phyloP scores from a whole-genome alignment of 2,113 vertebrate genomes.

The Prochilodus magdalenae region DNA sequence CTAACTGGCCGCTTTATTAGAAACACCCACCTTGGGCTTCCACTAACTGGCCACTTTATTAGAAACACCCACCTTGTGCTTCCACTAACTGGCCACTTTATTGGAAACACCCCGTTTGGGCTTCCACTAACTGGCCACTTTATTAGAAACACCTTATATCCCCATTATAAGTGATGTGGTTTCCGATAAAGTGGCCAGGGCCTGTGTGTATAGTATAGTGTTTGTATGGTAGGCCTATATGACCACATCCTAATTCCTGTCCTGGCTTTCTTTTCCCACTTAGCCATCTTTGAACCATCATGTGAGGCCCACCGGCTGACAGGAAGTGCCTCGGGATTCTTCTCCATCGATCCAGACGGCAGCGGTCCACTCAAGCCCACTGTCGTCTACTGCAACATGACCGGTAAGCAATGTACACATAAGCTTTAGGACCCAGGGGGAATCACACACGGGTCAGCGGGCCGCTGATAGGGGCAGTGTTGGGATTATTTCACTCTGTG shows the following conservation, averaged over 20 bases:
- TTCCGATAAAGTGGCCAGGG: too few relatives aligned
- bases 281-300: constrained; percentile 86
- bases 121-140: too few relatives aligned
- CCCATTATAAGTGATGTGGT: too few relatives aligned
- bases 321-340: constrained; percentile 81
- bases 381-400: constrained; percentile 85
- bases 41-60: too few relatives aligned
- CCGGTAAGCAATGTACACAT: constrained; percentile 72
- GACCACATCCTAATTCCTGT: not conserved
- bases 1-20: too few relatives aligned
- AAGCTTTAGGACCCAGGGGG: constrained; percentile 13
- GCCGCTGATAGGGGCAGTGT: not conserved
- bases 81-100: not conserved
- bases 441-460: not conserved
- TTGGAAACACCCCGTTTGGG: too few relatives aligned
- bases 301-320: constrained; percentile 85
- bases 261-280: constrained; percentile 28
- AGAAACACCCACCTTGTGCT: too few relatives aligned
- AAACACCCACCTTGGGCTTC: too few relatives aligned
- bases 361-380: constrained; percentile 82
- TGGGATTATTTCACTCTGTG: not conserved
- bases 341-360: constrained; percentile 85
- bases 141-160: too few relatives aligned
- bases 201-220: too few relatives aligned
- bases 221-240: too few relatives aligned